Evolutionary conservation across 1,140 invertebrate genomes (phyloP).

Genomic region (Aphelenchoides fujianensis): DNA sequence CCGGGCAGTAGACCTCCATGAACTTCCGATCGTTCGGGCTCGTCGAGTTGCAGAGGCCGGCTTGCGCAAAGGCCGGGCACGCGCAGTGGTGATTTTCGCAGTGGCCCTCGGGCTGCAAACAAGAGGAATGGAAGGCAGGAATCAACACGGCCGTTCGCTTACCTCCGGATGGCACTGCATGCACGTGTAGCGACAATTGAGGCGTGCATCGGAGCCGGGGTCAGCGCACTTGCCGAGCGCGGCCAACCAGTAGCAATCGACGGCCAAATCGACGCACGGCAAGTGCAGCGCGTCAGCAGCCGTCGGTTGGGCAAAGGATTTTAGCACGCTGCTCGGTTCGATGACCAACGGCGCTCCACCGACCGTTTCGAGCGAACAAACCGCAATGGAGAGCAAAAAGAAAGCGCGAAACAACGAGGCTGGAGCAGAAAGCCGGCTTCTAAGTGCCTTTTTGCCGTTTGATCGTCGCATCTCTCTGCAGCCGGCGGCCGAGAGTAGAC

Average conservation of each 20-base stretch:
- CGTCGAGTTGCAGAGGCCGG: background rate
- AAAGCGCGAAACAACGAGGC: background rate
- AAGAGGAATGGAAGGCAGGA: background rate
- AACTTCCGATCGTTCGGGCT: background rate
- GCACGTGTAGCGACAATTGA: constrained; percentile 1
- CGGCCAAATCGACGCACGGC: constrained; percentile 7
- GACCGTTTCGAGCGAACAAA: too few relatives aligned
- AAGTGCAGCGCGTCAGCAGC: background rate
- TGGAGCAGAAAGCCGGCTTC: background rate
- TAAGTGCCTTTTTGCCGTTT: background rate
- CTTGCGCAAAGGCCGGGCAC: background rate
- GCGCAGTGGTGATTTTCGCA: constrained; percentile 8
- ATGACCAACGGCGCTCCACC: background rate
- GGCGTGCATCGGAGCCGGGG: background rate
- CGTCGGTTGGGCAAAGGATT: background rate
- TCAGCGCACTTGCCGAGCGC: background rate
- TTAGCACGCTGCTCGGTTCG: background rate
- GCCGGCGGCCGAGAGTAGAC: too few relatives aligned
- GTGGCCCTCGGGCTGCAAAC: background rate
- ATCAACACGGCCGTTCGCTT: background rate
- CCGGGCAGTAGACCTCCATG: background rate
- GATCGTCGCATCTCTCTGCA: background rate
- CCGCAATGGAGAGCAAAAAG: too few relatives aligned
- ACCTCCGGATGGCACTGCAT: background rate
- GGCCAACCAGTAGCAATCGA: background rate